These are phyloP conservation scores for Gyps fulvus DNA, from an alignment of 2,113 vertebrate genomes.

Conservation along the genomic window DNA sequence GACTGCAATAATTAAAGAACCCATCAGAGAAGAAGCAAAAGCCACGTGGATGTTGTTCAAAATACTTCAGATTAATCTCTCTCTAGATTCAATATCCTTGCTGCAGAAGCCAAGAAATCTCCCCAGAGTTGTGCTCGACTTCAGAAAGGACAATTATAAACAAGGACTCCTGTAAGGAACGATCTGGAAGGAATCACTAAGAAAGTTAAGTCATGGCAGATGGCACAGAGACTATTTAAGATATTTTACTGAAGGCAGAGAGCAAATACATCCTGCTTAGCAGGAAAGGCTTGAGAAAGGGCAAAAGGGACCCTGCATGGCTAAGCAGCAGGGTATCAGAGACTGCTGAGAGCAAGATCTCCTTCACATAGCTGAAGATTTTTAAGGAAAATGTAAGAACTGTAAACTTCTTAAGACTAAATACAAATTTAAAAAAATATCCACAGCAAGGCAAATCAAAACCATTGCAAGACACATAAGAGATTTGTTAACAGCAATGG, in stretches of 20 bases:
- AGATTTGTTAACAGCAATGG: background rate
- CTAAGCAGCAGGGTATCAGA: background rate
- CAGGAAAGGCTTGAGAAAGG: background rate
- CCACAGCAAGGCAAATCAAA: background rate
- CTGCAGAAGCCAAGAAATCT: background rate
- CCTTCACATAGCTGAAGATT: background rate
- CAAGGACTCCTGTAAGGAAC: background rate
- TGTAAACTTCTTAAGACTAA: background rate
- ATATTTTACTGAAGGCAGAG: background rate
- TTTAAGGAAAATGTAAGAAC: background rate
- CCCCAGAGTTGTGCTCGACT: background rate
- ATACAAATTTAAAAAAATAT: background rate
- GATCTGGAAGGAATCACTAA: background rate
- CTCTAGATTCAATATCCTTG: background rate
- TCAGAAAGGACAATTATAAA: background rate
- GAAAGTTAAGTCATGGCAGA: background rate
- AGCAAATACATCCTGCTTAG: background rate
- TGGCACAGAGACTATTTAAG: background rate
- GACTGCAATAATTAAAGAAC: background rate
- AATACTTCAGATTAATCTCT: background rate
- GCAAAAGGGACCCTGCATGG: rapidly evolving
- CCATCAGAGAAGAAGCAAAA: background rate
- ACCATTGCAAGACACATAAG: background rate
- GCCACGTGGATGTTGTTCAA: background rate
- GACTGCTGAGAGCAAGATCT: background rate